Base-by-base conservation (phyloP, 2,113 vertebrate genomes). In the Podarcis cretensis region DNA sequence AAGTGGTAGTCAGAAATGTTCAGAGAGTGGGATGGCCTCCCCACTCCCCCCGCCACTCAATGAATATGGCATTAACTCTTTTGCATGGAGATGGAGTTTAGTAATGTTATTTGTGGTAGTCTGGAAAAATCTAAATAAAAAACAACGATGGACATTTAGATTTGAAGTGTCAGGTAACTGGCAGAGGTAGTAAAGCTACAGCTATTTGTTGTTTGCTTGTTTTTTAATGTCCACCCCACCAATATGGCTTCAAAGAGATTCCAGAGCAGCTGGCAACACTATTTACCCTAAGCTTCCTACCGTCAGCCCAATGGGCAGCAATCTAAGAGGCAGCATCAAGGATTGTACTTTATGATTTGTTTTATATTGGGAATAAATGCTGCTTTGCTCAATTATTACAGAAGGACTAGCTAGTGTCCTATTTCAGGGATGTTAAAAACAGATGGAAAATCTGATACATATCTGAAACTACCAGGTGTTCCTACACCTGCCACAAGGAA, bases 401-500 rank as follows among this genome's bases (percentile, higher is more conserved):
- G 35, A 77, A 37, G 37, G 54, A 25, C 21, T 79, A n/a, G 2
- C 35, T 73, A 71, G 75, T 73, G 6, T 86, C 73, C 43, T 40
- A 92, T 79, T 10, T 54, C 21, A 59, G 32, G n/a, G 57, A 27
- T 30, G 89, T 89, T 48, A 85, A 73, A 79, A 57, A 48, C 79
- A 83, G 86, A 75, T 40, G 68, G 68, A 65, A 77, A 93, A 65
- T 78, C 35, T 91, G 82, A 81, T 3, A 87, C 87, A 32, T 9
- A 32, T 1, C 68, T 71, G 85, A 37, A 87, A 3, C 30, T 37
- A 84, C 63, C 85, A 83, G 84, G 74, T 88, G 71, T 66, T 85
- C 21, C 77, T 92, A 83, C 86, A 92, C 73, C 81, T 92, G 91
- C 79, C 54, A 30, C 23, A 57, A 81, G 75, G 63, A 68, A 88